Base-by-base conservation (phyloP, 2,797 vertebrate genomes). In the Acipenser ruthenus region DNA sequence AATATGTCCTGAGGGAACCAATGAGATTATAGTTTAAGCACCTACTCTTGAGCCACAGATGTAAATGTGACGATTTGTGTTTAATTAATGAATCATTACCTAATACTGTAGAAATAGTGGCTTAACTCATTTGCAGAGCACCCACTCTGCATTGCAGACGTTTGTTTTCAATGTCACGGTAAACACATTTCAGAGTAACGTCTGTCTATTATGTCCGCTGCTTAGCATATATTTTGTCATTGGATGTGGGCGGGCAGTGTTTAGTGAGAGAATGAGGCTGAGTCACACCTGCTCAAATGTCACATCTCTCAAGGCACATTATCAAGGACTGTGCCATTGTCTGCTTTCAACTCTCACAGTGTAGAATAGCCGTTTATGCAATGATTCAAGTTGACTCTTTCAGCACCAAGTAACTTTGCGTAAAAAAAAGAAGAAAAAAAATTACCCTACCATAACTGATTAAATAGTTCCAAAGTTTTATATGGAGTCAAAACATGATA, bases 21-120 rank as follows among this genome's bases (percentile, higher is more conserved):
- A 63, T 50, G 71, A 74, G 85, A 89, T 89, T 88, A 87, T 65
- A 66, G 8, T 50, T 50, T 68, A 73, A 74, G 72, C 84, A 89
- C 80, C 82, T 85, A 84, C 73, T 66, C 66, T 74, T 73, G 76
- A 79, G 80, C 78, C 84, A 82, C 80, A 75, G 70, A 52, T 69
- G 81, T 70, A 67, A 73, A 71, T 78, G 71, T 77, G 73, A 74
- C 66, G 68, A 71, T 52, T 68, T 53, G 68, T 67, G 63, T 70
- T 64, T 65, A 64, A 76, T 77, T 82, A 76, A 60, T 76, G 76
- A 74, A 74, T 71, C 62, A 72, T 70, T 68, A 69, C 68, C 23
- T 65, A 47, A 13, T 60, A 62, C 18, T 49, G 67, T 60, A 7
- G 11, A 53, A 69, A 75, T 47, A 68, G 56, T 56, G 61, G 64